Evolutionary conservation across 37 sponge, comb jelly and placozoan genomes (phyloP), one percentile per base, ranked within the genome.

Genomic region (Aplysina aerophoba): DNA sequence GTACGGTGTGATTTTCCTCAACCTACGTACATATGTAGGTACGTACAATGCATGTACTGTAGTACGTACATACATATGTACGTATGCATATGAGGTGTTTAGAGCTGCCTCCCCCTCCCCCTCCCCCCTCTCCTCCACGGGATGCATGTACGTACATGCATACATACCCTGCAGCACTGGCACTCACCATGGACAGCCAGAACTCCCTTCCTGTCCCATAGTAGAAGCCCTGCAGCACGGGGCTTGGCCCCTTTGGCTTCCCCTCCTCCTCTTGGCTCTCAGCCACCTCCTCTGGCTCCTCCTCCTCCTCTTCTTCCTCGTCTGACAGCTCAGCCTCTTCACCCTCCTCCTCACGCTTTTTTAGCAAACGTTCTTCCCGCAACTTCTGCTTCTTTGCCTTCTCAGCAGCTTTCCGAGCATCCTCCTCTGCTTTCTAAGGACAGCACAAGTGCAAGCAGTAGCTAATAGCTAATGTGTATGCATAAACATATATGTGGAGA

Each of bases 151-250:
- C 69, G 69, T 67, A 67, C 14, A 67, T 67, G 28, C 55, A 85
- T 27, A 24, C 4, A 85, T 20, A n/a, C n/a, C 50, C 8, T 8
- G 8, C 8, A 85, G 24, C 25, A 30, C 12, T 20, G 15, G 6
- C n/a, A 34, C 77, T 86, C 25, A 91, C 92, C 96, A 95, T 95
- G 24, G 93, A 90, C n/a, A 95, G 72, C 96, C 96, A 95, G 89
- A 84, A 95, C 20, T 90, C 20, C 12, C 54, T 40, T 11, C 88
- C 87, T 37, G 41, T 30, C 0, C 81, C 55, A 53, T 80, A 28
- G 30, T 82, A 86, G 84, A 94, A 88, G 1, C 86, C 86, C 22
- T 82, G 57, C 38, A 92, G 85, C 21, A 95, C 87, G 35, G 95
- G 82, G 65, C 92, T 85, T 0, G 90, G 92, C 2, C 85, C 92